Percentiles rank a stretch among this genome's conserved stretches.
These are phyloP conservation scores for Rhingia rostrata DNA, from an alignment of 2,888 invertebrate species.

Conservation along the genomic window DNA sequence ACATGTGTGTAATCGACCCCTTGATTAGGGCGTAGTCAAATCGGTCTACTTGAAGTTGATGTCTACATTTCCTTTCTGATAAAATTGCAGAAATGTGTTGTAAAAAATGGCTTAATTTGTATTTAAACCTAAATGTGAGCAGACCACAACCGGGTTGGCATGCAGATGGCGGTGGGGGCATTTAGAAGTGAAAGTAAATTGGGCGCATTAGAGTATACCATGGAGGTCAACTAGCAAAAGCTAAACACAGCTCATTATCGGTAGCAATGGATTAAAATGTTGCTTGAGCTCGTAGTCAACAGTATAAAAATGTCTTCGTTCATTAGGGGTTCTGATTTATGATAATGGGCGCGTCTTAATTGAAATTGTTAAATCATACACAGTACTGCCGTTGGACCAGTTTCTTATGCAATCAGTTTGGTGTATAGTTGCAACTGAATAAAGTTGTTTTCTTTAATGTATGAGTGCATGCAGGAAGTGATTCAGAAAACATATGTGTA, in stretches of 20 bases:
- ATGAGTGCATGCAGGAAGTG: too few species aligned
- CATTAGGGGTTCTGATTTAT: constrained; percentile 31
- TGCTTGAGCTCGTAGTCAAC: neutral
- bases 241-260: constrained; percentile 18
- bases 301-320: constrained; percentile 20
- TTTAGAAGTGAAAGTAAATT: constrained; percentile 36
- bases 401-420: too few species aligned
- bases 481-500: too few species aligned
- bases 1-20: neutral
- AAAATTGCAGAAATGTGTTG: constrained; percentile 39
- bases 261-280: constrained; percentile 4
- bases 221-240: constrained; percentile 10
- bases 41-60: constrained; percentile 1
- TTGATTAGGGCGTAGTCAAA: constrained; percentile 14
- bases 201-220: neutral
- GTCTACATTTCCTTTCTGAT: constrained; percentile 32
- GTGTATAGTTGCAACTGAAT: too few species aligned
- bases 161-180: neutral
- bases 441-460: too few species aligned
- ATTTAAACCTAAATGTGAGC: neutral
- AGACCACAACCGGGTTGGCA: neutral
- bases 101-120: constrained; percentile 7
- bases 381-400: too few species aligned
- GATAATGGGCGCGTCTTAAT: neutral
- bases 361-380: too few species aligned